These are phyloP conservation scores for Heliocidaris tuberculata DNA, from an alignment of 35 echinoderm and acorn worm genomes.

Conservation along the genomic window DNA sequence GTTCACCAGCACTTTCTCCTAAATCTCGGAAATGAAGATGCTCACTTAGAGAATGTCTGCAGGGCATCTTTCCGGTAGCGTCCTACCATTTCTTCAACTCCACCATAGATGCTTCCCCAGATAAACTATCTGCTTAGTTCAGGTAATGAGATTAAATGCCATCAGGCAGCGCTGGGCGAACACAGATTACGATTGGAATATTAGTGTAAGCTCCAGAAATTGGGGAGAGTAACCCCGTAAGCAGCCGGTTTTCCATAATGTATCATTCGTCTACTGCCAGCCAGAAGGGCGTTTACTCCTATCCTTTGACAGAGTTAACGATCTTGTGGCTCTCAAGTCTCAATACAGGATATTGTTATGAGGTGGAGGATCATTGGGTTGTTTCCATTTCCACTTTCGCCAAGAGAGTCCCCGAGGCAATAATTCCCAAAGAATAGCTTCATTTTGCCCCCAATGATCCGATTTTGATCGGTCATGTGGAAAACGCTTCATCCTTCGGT, in stretches of 20 bases:
- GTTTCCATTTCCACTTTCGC: neutral
- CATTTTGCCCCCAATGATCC: neutral
- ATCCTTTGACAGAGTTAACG: neutral
- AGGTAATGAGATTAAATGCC: neutral
- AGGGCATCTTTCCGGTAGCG: neutral
- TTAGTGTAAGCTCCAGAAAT: neutral
- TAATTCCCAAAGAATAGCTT: neutral
- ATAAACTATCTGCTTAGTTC: neutral
- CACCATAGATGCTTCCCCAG: neutral
- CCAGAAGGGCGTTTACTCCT: neutral
- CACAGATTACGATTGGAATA: constrained; percentile 4
- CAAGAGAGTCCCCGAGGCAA: neutral
- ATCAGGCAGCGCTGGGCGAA: neutral
- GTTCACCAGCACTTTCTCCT: neutral
- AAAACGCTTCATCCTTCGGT: neutral
- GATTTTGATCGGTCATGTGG: neutral
- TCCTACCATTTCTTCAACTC: neutral
- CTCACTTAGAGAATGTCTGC: neutral
- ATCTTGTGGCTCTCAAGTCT: neutral
- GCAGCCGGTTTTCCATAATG: neutral
- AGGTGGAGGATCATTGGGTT: neutral
- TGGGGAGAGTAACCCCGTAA: neutral
- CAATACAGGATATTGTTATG: neutral
- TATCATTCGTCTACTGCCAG: neutral
- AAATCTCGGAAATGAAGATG: neutral